phyloP scores from a whole-genome alignment of 1,140 invertebrate genomes.

The Brachionus calyciflorus region DNA sequence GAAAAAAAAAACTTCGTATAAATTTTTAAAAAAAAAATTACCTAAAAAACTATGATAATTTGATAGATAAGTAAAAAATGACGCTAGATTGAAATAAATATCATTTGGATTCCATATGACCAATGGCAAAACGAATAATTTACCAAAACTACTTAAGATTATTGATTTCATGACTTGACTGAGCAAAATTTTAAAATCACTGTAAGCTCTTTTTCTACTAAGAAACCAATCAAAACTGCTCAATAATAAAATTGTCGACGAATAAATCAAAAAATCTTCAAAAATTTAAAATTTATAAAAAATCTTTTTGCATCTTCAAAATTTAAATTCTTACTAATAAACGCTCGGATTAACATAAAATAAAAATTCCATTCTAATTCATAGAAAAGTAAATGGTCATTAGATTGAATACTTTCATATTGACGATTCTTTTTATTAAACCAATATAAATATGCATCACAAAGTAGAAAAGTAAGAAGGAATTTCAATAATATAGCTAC shows the following conservation, averaged over 20 bases:
- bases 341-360: slow-evolving; percentile 18
- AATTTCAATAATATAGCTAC: not conserved
- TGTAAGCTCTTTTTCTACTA: not conserved
- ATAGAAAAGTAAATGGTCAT: slow-evolving; percentile 41
- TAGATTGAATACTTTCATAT: slow-evolving; percentile 38
- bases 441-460: slow-evolving; percentile 44
- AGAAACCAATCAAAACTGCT: not conserved
- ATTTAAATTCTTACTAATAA: slow-evolving; percentile 12
- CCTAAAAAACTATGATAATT: slow-evolving; percentile 9
- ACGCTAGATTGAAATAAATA: slow-evolving; percentile 28
- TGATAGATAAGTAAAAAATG: not conserved
- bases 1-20: too few species aligned
- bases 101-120: slow-evolving; percentile 45
- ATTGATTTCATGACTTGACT: not conserved
- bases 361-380: slow-evolving; percentile 46
- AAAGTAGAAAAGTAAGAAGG: slow-evolving; percentile 19
- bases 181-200: not conserved
- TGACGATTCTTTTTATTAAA: slow-evolving; percentile 44
- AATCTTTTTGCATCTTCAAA: not conserved
- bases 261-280: slow-evolving; percentile 30
- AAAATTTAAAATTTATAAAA: not conserved
- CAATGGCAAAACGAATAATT: slow-evolving; percentile 33
- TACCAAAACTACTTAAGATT: slow-evolving; percentile 40
- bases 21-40: not conserved
- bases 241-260: not conserved